Percentiles rank a stretch among this genome's conserved stretches.
phyloP scores from a whole-genome alignment of 2,888 invertebrate species.

The Aelia acuminata region DNA sequence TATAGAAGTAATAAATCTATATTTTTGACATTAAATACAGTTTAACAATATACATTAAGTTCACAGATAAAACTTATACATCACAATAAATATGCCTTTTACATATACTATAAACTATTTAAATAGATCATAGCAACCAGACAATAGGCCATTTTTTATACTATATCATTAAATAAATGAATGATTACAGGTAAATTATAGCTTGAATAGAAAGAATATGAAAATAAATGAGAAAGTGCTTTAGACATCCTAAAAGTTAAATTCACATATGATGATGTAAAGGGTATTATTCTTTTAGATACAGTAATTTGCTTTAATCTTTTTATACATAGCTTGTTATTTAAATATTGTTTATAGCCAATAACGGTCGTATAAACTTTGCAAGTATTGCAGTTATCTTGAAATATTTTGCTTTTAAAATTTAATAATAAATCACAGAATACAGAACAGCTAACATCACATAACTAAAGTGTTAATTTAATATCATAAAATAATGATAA shows the following conservation, averaged over 20 bases:
- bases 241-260: not conserved
- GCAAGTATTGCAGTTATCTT: not conserved
- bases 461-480: not conserved
- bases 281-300: not conserved
- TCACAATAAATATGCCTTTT: slow-evolving; percentile 14
- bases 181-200: not conserved
- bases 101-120: slow-evolving; percentile 16
- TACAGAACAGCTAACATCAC: slow-evolving; percentile 3
- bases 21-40: not conserved
- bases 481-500: not conserved
- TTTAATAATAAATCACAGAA: slow-evolving; percentile 32
- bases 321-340: not conserved
- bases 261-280: not conserved
- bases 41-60: slow-evolving; percentile 21
- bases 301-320: not conserved
- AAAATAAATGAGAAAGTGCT: not conserved
- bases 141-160: slow-evolving; percentile 31
- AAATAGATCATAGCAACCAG: slow-evolving; percentile 4
- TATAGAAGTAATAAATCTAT: slow-evolving; percentile 42
- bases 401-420: not conserved
- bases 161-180: not conserved
- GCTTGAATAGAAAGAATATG: not conserved
- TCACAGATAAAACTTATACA: slow-evolving; percentile 29
- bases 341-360: not conserved
- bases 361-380: not conserved